Evolutionary conservation across 2,113 vertebrate species (phyloP), one percentile per base, ranked within the genome.

Genomic region (Phylloscopus trochiloides): DNA sequence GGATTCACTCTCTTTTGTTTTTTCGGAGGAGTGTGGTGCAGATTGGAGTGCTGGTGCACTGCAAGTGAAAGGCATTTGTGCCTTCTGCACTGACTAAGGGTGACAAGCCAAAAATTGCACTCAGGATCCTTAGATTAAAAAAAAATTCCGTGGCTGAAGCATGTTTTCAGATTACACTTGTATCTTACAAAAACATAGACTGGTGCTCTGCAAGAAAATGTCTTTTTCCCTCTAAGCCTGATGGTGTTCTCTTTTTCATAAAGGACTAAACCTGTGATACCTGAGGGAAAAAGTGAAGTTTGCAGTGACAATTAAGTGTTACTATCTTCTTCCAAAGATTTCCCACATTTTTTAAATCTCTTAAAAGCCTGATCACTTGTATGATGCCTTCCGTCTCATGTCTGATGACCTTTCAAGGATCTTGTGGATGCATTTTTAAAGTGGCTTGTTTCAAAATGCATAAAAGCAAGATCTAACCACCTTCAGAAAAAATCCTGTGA

Each of bases 61-160:
- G 82, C 82, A 84, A 67, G 54, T 91, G 96, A 95, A 97, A 93
- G 92, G 67, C 86, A 54, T 36, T 86, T 95, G 84, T 95, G 88
- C 78, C 40, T 90, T 63, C 92, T 79, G 45, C 2, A 70, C 26
- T 57, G 34, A 8, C 17, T 66, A 70, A 74, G 4, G n/a, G 31
- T 40, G 84, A 26, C 13, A 54, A 76, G 38, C 42, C 52, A n/a
- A 66, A 90, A 84, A 20, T 24, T 34, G 24, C 10, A n/a, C 29
- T 62, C 45, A 34, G 51, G 11, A 17, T 48, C 14, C 21, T 58
- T 2, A 0, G 36, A 55, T 50, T 43, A 26, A 79, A 81, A 50
- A 28, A 67, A 2, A 24, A 11, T 71, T 89, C 28, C 68, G 6
- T 12, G 7, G 3, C n/a, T 45, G 17, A 71, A 83, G 10, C 15